Base-by-base conservation (phyloP, 2,797 vertebrate species). In the Hippopotamyrus pictus region DNA sequence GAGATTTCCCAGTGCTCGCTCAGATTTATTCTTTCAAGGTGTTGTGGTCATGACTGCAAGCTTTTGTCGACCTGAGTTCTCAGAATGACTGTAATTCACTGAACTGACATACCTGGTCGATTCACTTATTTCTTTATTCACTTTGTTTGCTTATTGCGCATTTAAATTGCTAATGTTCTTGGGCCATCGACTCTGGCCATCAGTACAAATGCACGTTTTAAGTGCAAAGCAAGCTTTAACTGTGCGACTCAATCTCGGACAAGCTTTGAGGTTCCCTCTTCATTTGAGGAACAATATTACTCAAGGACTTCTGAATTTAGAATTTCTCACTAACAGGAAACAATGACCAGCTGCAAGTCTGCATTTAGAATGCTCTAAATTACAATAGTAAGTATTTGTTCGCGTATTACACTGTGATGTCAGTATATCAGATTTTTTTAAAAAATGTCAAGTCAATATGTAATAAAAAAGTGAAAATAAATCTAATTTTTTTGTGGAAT, bases 101-200 rank as follows among this genome's bases (percentile, higher is more conserved):
- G 53, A 11, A 73, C 50, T 57, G 48, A 87, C 89, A 89, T 69
- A 41, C 5, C 86, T 33, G 50, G 29, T 46, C 6, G 33, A 29
- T 53, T 79, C 41, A 79, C 17, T 79, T 79, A 46, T 79, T 79
- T 79, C 65, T 50, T 48, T 89, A 69, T 86, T 86, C 51, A 73
- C 65, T 54, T 89, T 86, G 54, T 89, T 86, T 87, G 59, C 76
- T 89, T 22, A 87, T 89, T 65, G 53, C 62, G 7, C 19, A 89
- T 89, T 54, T 87, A 86, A 89, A 89, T 89, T 89, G 89, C 62
- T 86, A 89, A 89, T 89, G 65, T 87, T 87, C 69, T 76, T 62
- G 86, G 84, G 84, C 62, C 65, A 86, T 86, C 11, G 48, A 87
- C 62, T 89, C 73, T 57, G 48, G 84, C 89, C 19, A 57, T 87